Evolutionary conservation across 2,888 invertebrate species (phyloP).

Genomic region (Yponomeuta plumbellus): DNA sequence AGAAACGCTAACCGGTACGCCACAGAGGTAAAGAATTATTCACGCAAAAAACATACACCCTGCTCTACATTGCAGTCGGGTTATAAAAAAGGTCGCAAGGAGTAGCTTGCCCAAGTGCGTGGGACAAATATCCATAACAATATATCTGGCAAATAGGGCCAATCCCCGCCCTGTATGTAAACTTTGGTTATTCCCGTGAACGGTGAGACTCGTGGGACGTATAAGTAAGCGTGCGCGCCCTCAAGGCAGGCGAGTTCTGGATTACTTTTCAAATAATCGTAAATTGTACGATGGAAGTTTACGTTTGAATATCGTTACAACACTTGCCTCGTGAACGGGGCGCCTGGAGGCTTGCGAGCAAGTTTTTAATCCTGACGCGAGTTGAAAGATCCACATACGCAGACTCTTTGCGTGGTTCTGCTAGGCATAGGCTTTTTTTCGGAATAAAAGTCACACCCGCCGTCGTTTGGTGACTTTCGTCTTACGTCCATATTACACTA

Average conservation of each 20-base stretch:
- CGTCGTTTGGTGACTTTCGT: too few relatives aligned
- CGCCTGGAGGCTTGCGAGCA: background rate
- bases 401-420: too few relatives aligned
- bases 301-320: background rate
- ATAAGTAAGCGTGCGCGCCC: background rate
- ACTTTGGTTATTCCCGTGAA: background rate
- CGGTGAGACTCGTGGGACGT: background rate
- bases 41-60: too few relatives aligned
- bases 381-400: too few relatives aligned
- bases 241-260: background rate
- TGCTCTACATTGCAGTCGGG: too few relatives aligned
- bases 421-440: too few relatives aligned
- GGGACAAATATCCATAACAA: slow-evolving; percentile 1
- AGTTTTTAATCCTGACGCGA: background rate
- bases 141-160: background rate
- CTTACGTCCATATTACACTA: too few relatives aligned
- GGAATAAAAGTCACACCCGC: too few relatives aligned
- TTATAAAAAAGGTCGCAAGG: background rate
- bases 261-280: slow-evolving; percentile 3
- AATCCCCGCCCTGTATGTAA: background rate
- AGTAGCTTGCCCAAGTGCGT: background rate
- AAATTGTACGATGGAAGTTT: slow-evolving; percentile 1
- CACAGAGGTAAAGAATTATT: too few relatives aligned
- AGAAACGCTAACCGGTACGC: too few relatives aligned
- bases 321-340: background rate